Evolutionary conservation across 2,797 vertebrate genomes (phyloP).

Genomic region (Yasuhikotakia modesta): DNA sequence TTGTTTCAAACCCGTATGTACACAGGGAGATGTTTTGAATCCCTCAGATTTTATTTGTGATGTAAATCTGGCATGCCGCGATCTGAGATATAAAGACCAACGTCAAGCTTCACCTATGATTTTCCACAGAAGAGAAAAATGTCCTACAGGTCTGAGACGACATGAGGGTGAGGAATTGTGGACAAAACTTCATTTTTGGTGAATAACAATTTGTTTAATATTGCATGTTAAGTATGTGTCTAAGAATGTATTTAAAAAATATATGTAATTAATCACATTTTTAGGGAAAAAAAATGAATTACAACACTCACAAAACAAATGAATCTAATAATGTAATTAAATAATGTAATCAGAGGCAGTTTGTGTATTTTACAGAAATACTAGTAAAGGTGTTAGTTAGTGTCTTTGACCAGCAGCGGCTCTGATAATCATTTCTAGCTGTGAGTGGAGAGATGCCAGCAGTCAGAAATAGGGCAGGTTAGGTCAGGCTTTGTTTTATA

Average conservation of each 20-base stretch:
- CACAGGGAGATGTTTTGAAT: background rate
- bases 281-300: background rate
- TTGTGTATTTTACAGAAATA: background rate
- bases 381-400: background rate
- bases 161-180: no score
- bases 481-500: constrained; percentile 78
- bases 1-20: background rate
- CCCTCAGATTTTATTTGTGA: background rate
- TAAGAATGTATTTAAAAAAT: background rate
- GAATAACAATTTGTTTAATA: no score
- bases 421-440: constrained; percentile 64
- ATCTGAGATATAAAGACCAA: no score
- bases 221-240: no score
- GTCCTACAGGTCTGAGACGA: no score
- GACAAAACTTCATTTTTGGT: no score
- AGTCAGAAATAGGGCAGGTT: constrained; percentile 77
- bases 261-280: background rate
- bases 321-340: background rate
- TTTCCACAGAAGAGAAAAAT: no score
- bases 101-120: no score
- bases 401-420: constrained; percentile 54
- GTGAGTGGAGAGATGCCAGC: constrained; percentile 65
- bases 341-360: background rate
- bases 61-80: background rate
- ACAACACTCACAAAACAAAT: background rate